These are phyloP conservation scores for Spheniscus mendiculus DNA, from an alignment of 2,113 vertebrate genomes.

Conservation along the genomic window DNA sequence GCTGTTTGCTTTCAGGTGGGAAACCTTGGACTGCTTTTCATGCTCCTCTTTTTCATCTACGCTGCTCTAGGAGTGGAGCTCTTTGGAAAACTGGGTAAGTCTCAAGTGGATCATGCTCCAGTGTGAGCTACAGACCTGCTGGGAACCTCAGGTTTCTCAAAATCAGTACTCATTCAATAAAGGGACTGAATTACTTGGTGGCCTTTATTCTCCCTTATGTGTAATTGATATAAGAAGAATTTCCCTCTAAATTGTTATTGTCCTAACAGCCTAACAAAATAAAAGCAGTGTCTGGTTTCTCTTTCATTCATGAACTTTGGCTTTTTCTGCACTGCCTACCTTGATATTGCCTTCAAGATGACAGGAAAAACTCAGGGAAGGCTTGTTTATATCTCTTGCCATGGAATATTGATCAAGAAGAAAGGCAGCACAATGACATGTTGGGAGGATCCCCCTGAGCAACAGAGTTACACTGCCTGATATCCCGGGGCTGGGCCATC, in stretches of 20 bases:
- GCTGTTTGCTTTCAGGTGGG: slow-evolving; percentile 84
- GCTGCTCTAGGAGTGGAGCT: slow-evolving; percentile 97
- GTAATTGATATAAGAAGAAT: background rate
- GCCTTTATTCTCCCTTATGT: background rate
- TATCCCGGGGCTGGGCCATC: background rate
- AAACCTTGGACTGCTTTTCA: slow-evolving; percentile 97
- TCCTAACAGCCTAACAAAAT: background rate
- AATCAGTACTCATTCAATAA: background rate
- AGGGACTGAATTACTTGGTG: background rate
- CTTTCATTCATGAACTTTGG: background rate
- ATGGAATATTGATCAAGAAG: background rate
- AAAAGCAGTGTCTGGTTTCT: background rate
- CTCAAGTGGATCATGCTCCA: background rate
- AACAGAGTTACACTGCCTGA: background rate
- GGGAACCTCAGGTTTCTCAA: background rate
- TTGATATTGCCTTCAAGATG: background rate
- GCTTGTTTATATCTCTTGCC: background rate
- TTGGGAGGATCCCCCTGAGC: background rate
- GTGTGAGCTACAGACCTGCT: background rate
- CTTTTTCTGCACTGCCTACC: background rate
- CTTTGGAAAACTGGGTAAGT: slow-evolving; percentile 95
- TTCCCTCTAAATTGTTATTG: background rate
- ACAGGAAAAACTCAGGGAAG: background rate
- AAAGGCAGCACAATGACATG: background rate
- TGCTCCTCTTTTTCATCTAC: slow-evolving; percentile 99